Evolutionary conservation across 2,888 invertebrate species (phyloP), one percentile per base, ranked within the genome.

Genomic region (Griposia aprilina): DNA sequence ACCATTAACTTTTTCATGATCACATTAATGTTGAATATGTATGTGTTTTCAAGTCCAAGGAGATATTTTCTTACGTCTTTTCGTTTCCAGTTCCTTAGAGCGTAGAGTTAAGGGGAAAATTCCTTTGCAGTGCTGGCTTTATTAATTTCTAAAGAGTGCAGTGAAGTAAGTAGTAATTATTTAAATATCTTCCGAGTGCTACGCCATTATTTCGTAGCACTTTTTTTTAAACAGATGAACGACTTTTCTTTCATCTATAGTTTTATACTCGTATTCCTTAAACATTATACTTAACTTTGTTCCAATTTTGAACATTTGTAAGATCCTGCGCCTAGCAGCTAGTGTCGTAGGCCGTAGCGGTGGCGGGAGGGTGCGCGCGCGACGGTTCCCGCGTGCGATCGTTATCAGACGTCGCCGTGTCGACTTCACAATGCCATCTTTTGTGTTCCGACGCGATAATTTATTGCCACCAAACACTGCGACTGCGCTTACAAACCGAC

Each of bases 391-490:
- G 83, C 90, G 90, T 88, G 91, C 90, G 96, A 95, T 96, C 90
- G 91, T 93, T 95, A 96, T 96, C 96, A 93, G 88, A 92, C 94
- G 94, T 94, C 95, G 95, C 94, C 94, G 94, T 95, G 94, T 94
- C 93, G 93, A 93, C 94, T 93, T 90, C 94, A 94, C 95, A 95
- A 95, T 95, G 93, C 94, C 94, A 95, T 95, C 96, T 95, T 96
- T 96, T 96, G 96, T 96, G 93, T 94, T 94, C 93, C 94, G 93
- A 95, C 94, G 94, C 94, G 91, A 93, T 95, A 94, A 96, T 96
- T 96, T 96, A 96, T 96, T 94, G 92, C 94, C 91, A 94, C 93
- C 94, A 94, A 95, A 95, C 92, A 93, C 90, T 92, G 92, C 89
- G 92, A 92, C 91, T 92, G 92, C 90, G 92, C 91, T 94, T 93